Evolutionary conservation across 2,113 vertebrate species (phyloP), one percentile per base, ranked within the genome.

Genomic region (Oreochromis tanganicae): DNA sequence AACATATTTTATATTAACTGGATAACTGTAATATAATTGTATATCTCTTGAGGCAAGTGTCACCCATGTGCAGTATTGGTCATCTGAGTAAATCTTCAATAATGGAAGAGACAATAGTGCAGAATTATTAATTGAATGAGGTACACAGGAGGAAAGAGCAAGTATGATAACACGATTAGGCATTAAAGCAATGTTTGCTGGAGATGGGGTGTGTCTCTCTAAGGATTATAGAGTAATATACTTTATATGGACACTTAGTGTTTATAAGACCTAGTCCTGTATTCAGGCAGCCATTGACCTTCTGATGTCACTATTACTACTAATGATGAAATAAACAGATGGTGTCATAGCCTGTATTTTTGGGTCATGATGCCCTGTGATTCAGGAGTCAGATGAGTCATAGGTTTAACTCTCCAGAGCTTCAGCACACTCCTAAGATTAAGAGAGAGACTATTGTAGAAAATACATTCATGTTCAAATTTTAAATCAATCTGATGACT

Each of bases 261-360:
- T 82, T 82, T 38, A 61, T 48, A 50, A 48, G 14, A 5, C 8
- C 4, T 50, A 48, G 13, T 36, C n/a, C 9, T 52, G 52, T 38
- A 32, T 52, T 89, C 24, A 68, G 41, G 29, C n/a, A 4, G 81
- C 59, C 71, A 4, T 27, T 91, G 90, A 89, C 85, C 82, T 81
- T 87, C 29, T 80, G 56, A 61, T 88, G 80, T 73, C 68, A 87
- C 29, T 73, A 36, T 80, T 86, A 32, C 34, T 38, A 56, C 83
- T 87, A 92, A 93, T 91, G 81, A 93, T 92, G 71, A 94, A 91
- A 86, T 89, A 93, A 92, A 94, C 82, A 84, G 81, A 91, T 91
- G 61, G 71, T 85, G 90, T 92, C 86, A 91, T 86, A 21, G 84
- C 38, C 75, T 66, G 46, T 57, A 87, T 68, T 85, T 88, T 73